phyloP scores from a whole-genome alignment of 1,140 invertebrate species.

The Amphibalanus amphitrite region DNA sequence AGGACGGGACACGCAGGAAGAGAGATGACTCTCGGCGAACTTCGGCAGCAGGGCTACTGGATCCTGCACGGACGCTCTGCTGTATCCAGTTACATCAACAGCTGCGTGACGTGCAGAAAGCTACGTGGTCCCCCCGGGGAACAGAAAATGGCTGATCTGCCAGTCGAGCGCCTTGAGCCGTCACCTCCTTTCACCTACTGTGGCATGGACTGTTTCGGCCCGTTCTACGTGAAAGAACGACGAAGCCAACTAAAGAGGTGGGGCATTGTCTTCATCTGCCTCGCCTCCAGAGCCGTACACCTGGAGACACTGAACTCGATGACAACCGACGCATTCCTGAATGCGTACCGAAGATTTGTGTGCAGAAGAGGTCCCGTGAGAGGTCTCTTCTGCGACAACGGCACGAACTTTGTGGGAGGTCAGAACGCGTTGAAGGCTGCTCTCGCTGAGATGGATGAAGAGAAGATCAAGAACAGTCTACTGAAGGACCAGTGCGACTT shows the following conservation, averaged over 20 bases:
- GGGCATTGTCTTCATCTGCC: constrained; percentile 1
- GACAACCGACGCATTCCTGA: neutral
- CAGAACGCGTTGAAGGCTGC: neutral
- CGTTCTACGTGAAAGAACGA: neutral
- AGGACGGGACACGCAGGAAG: neutral
- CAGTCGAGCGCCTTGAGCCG: neutral
- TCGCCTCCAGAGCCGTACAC: neutral
- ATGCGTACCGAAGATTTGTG: neutral
- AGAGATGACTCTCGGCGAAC: neutral
- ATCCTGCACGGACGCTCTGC: neutral
- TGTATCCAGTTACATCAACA: neutral
- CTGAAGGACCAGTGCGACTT: neutral
- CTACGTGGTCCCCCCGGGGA: neutral
- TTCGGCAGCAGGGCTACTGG: constrained; percentile 4
- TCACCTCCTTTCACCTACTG: constrained; percentile 1
- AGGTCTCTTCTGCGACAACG: neutral
- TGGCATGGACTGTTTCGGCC: constrained; percentile 6
- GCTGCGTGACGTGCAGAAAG: neutral
- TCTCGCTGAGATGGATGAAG: neutral
- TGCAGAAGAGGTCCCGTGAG: neutral
- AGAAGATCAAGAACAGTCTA: neutral
- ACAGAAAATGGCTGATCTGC: constrained; percentile 5
- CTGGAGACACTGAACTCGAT: neutral
- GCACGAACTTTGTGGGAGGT: neutral
- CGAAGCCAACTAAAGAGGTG: neutral